Evolutionary conservation across 2,797 vertebrate genomes (phyloP), one percentile per base, ranked within the genome.

Genomic region (Taenioides sp.): DNA sequence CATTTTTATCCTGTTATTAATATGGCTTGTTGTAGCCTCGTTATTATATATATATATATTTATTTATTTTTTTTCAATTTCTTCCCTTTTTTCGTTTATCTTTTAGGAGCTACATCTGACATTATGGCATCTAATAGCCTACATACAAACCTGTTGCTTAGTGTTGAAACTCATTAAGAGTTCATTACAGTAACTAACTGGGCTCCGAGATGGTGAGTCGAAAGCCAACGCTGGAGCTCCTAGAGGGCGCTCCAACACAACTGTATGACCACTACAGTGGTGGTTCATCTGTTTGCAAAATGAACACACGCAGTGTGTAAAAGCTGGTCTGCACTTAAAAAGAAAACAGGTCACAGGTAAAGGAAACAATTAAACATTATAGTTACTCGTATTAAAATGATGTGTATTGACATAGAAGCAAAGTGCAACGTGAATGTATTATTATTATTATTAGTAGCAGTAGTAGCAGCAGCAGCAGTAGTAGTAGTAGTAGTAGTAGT

Each of bases 171-270:
- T 25, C 2, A 55, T 14, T 0, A 9, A 22, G 34, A n/a, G 20
- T 49, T 0, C 17, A 31, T 25, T 67, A 58, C 4, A 7, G 7
- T 0, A 4, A 65, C 14, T 0, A 4, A 65, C 14, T 20, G 55
- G 18, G 58, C 4, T 31, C 1, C 1, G 25, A 31, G 17, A 7
- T 2, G 27, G 52, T 55, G 57, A 27, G 31, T 18, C 37, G 5
- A 47, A 73, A 55, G 14, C 16, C 22, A 0, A 2, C 55, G 14
- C 63, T 7, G 3, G 28, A 16, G 11, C 84, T 82, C 76, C 71
- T 82, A 97, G 97, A 94, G 95, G 97, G 96, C 96, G 95, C 92
- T 97, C 93, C 84, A 93, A 94, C 94, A 96, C 92, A 93, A 94
- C 84, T 86, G 75, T 84, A 81, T 92, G 93, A 94, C 83, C 86